Evolutionary conservation across 37 sponge, comb jelly and placozoan species (phyloP), one percentile per base, ranked within the genome.

Genomic region (Theonella swinhoei): DNA sequence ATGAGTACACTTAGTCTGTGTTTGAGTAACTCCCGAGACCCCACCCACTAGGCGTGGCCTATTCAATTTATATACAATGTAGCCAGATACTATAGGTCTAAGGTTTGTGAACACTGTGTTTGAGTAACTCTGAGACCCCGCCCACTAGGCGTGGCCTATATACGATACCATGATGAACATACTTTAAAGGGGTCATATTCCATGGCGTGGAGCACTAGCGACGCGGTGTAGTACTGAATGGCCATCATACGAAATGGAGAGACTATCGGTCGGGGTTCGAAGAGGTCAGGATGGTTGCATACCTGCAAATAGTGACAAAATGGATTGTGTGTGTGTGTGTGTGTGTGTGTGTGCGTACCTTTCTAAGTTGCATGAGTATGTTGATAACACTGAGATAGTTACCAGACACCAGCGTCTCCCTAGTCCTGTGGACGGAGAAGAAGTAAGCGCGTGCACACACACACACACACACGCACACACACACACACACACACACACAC

Each of bases 241-340:
- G 85, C 83, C 36, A 70, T 87, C 72, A 92, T 61, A 59, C 82
- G 26, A 33, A 94, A 83, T 3, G 99, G 95, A 34, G 95, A 91
- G 24, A 85, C 40, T n/a, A 83, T 91, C 20, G 97, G 97, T 19
- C 97, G 85, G 2, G 83, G 91, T 76, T 99, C 99, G 84, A 99
- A 99, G 69, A 99, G 76, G 76, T 99, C 99, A 32, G 99, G 99
- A 86, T 99, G 99, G 64, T 99, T 99, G 80, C 99, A 99, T 26
- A 99, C 97, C 97, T 97, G 63, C 22, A n/a, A n/a, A n/a, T n/a
- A n/a, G n/a, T n/a, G n/a, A n/a, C n/a, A n/a, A n/a, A n/a, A n/a
- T 47, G 54, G 54, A 47, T 47, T 47, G 54, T 47, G 54, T 47
- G 54, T 47, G 54, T 47, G 54, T 47, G 54, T 47, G 54, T 47